Evolutionary conservation across 2,797 vertebrate genomes (phyloP).

Genomic region (Onychomys leucogaster): DNA sequence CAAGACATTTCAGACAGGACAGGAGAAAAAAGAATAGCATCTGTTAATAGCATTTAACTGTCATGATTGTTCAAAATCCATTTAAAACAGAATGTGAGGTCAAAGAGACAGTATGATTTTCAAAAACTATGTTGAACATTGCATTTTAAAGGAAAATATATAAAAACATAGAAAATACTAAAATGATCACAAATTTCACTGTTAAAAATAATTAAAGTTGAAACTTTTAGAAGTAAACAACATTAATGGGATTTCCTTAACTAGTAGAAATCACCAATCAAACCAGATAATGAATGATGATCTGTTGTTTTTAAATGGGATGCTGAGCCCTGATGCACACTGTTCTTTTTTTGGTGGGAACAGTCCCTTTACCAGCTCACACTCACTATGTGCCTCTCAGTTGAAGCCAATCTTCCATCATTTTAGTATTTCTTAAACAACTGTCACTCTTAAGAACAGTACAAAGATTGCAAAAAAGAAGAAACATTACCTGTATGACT

Average conservation of each 20-base stretch:
- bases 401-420: background rate
- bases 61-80: too few species aligned
- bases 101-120: background rate
- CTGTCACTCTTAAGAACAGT: background rate
- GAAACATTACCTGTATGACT: background rate
- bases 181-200: background rate
- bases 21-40: background rate
- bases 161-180: background rate
- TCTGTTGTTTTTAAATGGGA: too few species aligned
- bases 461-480: background rate
- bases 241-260: too few species aligned
- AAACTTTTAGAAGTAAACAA: too few species aligned
- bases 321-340: background rate
- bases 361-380: background rate
- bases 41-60: background rate
- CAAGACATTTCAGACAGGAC: background rate
- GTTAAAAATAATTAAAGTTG: background rate
- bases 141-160: background rate
- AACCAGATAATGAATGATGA: background rate
- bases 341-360: background rate
- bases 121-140: background rate
- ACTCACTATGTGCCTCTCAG: background rate
- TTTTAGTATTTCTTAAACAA: background rate
- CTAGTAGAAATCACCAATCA: background rate
- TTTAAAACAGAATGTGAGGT: background rate